These are phyloP conservation scores for Gnathonemus longibarbis DNA, from an alignment of 2,113 vertebrate genomes.

Conservation along the genomic window DNA sequence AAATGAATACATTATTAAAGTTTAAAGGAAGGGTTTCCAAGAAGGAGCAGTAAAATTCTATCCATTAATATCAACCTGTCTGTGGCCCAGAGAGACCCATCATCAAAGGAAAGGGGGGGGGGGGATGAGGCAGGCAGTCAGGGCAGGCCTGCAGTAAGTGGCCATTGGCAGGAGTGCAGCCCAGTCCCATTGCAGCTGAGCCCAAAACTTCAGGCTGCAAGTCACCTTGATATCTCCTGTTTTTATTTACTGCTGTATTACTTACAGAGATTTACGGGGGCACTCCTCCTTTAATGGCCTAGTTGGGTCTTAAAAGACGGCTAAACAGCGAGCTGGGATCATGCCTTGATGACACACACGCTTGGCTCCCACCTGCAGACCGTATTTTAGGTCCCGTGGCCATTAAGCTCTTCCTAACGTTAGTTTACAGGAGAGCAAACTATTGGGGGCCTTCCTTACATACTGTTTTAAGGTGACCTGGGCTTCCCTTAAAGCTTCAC, in stretches of 20 bases:
- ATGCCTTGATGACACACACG: not conserved
- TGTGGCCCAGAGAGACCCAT: constrained; percentile 18
- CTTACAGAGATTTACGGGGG: not conserved
- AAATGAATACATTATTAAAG: not conserved
- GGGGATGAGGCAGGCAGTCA: not conserved
- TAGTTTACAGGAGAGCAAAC: not conserved
- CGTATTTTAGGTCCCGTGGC: not conserved
- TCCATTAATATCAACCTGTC: constrained; percentile 22
- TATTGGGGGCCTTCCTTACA: not conserved
- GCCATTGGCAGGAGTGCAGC: not conserved
- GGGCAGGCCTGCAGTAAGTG: not conserved
- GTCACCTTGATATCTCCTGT: not conserved
- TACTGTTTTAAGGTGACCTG: not conserved
- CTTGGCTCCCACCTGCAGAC: not conserved
- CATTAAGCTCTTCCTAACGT: not conserved
- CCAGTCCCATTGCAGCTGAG: not conserved
- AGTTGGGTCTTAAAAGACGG: not conserved
- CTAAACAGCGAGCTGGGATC: not conserved
- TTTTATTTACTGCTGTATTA: constrained; percentile 4
- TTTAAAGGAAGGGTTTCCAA: not conserved
- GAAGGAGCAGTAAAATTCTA: not conserved
- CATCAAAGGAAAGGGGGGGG: constrained; percentile 12
- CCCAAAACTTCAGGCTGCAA: not conserved
- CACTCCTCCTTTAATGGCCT: not conserved
- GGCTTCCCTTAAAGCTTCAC: not conserved